Conservation (phyloP, 2,888 invertebrate genomes). For the Reticulitermes lucifugus region DNA sequence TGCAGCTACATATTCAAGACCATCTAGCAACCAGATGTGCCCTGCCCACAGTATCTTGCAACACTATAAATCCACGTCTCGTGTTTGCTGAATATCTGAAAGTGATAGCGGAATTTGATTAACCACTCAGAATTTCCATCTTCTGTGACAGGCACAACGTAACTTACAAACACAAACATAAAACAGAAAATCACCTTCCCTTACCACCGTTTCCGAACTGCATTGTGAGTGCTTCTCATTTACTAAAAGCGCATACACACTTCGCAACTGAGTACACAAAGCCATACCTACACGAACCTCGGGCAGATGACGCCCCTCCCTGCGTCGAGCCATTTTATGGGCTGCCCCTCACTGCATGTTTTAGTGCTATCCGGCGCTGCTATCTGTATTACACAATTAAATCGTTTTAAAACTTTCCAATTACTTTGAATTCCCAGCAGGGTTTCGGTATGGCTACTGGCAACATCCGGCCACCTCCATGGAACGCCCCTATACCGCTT, state of each 20-base stretch:
- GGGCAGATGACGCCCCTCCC: slow-evolving; percentile 17
- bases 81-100: not conserved
- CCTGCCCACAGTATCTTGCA: not conserved
- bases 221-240: not conserved
- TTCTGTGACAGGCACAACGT: not conserved
- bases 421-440: slow-evolving; percentile 37
- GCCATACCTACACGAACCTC: not conserved
- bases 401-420: slow-evolving; percentile 39
- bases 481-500: not conserved
- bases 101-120: slow-evolving; percentile 9
- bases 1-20: not conserved
- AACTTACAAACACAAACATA: slow-evolving; percentile 24
- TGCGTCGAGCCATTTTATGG: not conserved
- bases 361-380: not conserved
- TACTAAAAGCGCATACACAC: not conserved
- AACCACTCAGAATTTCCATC: slow-evolving; percentile 9
- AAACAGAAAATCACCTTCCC: not conserved
- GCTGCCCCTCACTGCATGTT: slow-evolving; percentile 3
- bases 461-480: not conserved
- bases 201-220: not conserved
- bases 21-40: not conserved
- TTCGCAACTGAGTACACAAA: not conserved
- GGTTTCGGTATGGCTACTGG: slow-evolving; percentile 4
- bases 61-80: not conserved
- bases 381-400: slow-evolving; percentile 38